Base-by-base conservation (phyloP, 2,888 invertebrate species). In the Azorinus chamasolen region DNA sequence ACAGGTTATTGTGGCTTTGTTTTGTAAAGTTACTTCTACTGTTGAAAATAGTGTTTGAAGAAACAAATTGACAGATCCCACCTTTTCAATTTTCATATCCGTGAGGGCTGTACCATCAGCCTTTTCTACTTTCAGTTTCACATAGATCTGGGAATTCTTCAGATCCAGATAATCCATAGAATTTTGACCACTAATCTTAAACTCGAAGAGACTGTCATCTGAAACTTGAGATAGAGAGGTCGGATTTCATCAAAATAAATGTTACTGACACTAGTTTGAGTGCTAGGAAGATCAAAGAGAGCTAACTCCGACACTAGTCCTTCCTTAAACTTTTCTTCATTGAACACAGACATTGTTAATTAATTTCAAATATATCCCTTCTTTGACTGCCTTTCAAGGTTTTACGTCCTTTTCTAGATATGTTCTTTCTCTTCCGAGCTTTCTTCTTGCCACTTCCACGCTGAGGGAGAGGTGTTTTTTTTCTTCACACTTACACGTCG, bases 11-110 rank as follows among this genome's bases (percentile, higher is more conserved):
- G 73, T 51, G 5, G 72, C 65, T 45, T 66, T 79, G 46, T 73
- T 76, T 46, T 83, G 83, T 18, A 83, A 46, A 1, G 74, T 70
- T 6, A 83, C 79, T 50, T 83, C 83, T 12, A 61, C 68, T 18
- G 71, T 66, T 20, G 68, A 68, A 77, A 83, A 83, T 66, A 83
- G 24, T 16, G 80, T 50, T 43, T 68, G 76, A 12, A 76, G 53
- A 54, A 83, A 68, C 55, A 79, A 48, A 55, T 80, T 83, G 10
- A 59, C 75, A 18, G 77, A 79, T 24, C 68, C 75, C 16, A 41
- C 45, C 32, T 43, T 48, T 5, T 24, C 25, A n/a, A n/a, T n/a
- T n/a, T n/a, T n/a, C n/a, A n/a, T n/a, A 37, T 27, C 25, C 1
- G 54, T 45, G 14, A 79, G 24, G 6, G 51, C 27, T 16, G 45